Percentiles rank a stretch among this genome's conserved stretches.
Evolutionary conservation across 2,888 invertebrate species (phyloP).

Genomic region (Parnassius apollo): DNA sequence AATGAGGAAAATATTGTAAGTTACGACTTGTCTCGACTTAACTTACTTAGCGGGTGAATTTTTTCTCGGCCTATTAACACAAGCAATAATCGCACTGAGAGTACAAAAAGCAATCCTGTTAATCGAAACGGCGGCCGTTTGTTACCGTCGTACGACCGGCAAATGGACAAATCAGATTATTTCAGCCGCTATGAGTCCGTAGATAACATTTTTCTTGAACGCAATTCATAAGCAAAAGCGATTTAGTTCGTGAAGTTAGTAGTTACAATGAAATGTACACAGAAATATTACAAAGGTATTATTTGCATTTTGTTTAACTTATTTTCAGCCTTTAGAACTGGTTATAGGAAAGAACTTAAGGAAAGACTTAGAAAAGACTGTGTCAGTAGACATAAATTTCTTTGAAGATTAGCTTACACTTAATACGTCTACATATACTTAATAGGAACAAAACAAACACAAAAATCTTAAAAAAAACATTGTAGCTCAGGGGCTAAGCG

Average conservation of each 20-base stretch:
- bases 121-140: conserved; percentile 70
- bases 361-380: too few relatives aligned
- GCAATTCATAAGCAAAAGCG: conserved; percentile 34
- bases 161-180: conserved; percentile 81
- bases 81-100: conserved; percentile 51
- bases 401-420: too few relatives aligned
- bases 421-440: too few relatives aligned
- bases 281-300: too few relatives aligned
- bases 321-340: too few relatives aligned
- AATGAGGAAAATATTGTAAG: conserved; percentile 9
- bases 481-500: too few relatives aligned
- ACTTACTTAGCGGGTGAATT: conserved; percentile 24
- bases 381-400: too few relatives aligned
- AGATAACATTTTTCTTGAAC: conserved; percentile 58
- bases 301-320: too few relatives aligned
- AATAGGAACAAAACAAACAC: too few relatives aligned
- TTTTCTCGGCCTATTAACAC: conserved; percentile 38
- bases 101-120: conserved; percentile 74
- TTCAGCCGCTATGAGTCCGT: conserved; percentile 76
- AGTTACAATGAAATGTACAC: too few relatives aligned
- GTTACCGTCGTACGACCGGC: conserved; percentile 64
- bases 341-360: too few relatives aligned
- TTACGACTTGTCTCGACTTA: conserved; percentile 1
- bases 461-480: too few relatives aligned
- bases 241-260: background rate